Evolutionary conservation across 2,113 vertebrate genomes (phyloP).

Genomic region (Parus major): DNA sequence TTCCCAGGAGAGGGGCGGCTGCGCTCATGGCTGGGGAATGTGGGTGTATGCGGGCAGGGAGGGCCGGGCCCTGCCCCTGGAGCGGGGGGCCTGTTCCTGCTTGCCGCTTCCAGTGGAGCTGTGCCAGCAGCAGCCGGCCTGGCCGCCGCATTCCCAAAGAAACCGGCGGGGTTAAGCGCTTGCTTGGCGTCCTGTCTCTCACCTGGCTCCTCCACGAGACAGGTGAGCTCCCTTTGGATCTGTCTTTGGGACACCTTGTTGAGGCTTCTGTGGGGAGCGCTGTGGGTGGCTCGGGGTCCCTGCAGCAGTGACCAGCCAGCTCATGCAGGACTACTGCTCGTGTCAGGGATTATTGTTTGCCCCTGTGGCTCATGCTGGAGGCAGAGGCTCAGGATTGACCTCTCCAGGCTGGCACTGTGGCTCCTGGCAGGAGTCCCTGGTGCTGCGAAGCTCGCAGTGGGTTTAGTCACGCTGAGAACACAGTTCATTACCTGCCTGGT

Average conservation of each 20-base stretch:
- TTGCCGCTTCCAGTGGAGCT: slow-evolving; percentile 27
- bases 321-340: accelerated
- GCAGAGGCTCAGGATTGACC: background rate
- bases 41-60: slow-evolving; percentile 59
- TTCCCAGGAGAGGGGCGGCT: slow-evolving; percentile 47
- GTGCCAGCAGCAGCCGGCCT: background rate
- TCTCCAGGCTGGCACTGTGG: background rate
- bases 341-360: background rate
- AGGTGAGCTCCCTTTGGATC: background rate
- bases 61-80: slow-evolving; percentile 54
- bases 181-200: background rate
- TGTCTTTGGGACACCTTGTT: background rate
- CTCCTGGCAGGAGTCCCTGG: background rate
- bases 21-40: slow-evolving; percentile 70
- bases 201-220: background rate
- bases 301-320: background rate
- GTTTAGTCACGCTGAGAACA: background rate
- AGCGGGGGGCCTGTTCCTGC: slow-evolving; percentile 63
- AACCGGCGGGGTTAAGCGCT: background rate
- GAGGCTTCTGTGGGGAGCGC: accelerated
- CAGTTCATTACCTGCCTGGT: accelerated
- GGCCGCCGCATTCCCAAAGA: background rate
- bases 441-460: accelerated
- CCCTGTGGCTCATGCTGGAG: accelerated
- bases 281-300: background rate